Evolutionary conservation across 1,140 invertebrate species (phyloP).

Genomic region (Pachypeltis micranthus): DNA sequence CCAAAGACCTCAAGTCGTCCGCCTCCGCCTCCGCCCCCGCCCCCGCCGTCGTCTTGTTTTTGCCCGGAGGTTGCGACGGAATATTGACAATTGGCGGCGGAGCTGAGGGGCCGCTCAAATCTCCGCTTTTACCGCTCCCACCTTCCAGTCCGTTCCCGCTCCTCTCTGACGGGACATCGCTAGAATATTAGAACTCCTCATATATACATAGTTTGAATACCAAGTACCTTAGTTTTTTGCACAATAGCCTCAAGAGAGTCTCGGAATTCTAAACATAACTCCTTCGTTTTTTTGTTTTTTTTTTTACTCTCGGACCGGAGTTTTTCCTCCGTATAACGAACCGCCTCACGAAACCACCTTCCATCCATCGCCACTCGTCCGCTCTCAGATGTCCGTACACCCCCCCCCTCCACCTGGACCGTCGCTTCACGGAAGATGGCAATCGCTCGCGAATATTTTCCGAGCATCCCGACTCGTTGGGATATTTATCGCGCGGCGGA

Average conservation of each 20-base stretch:
- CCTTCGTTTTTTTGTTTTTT: conserved; percentile 1
- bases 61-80: no score
- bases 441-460: neutral
- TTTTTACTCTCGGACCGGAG: neutral
- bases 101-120: no score
- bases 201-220: conserved; percentile 7
- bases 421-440: neutral
- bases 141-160: neutral
- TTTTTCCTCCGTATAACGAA: neutral
- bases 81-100: no score
- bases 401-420: neutral
- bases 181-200: conserved; percentile 3
- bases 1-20: no score
- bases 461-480: neutral
- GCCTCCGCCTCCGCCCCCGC: no score
- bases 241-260: neutral
- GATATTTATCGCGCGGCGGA: neutral
- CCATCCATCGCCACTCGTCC: neutral
- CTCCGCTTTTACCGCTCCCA: no score
- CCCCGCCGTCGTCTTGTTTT: no score
- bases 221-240: conserved; percentile 2
- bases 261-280: conserved; percentile 5
- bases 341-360: neutral
- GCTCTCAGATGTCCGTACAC: neutral
- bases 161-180: neutral